These are phyloP conservation scores for Darwinula stevensoni DNA, from an alignment of 2,888 invertebrate species.

Conservation along the genomic window DNA sequence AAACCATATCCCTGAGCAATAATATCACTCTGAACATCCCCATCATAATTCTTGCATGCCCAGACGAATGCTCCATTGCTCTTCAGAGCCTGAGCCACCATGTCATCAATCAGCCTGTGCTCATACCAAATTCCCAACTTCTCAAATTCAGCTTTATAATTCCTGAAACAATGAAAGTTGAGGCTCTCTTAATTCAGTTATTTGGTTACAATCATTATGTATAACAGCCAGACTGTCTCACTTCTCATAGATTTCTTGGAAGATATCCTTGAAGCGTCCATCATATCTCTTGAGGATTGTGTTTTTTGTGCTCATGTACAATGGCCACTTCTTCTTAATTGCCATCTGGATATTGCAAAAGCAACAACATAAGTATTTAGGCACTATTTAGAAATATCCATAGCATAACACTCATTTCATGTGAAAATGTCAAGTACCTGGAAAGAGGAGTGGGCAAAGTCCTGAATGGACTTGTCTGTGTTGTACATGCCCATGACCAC, in stretches of 20 bases:
- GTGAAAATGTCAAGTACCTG: constrained; percentile 23
- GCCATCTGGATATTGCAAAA: constrained; percentile 25
- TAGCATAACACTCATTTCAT: background rate
- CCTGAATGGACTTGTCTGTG: constrained; percentile 48
- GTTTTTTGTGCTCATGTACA: constrained; percentile 72
- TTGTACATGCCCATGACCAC: constrained; percentile 72
- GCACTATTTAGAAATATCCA: constrained; percentile 3
- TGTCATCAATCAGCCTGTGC: constrained; percentile 66
- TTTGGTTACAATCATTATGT: constrained; percentile 3
- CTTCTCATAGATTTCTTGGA: constrained; percentile 58
- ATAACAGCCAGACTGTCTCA: constrained; percentile 15
- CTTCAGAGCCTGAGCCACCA: constrained; percentile 62
- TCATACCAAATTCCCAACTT: constrained; percentile 59
- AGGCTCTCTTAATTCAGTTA: constrained; percentile 7
- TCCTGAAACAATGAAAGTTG: constrained; percentile 17
- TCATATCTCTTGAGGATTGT: constrained; percentile 67
- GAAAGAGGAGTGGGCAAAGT: constrained; percentile 64
- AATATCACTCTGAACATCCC: constrained; percentile 66
- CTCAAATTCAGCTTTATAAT: constrained; percentile 43
- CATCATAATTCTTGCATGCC: constrained; percentile 80
- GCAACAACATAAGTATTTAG: background rate
- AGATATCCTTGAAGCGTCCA: constrained; percentile 70
- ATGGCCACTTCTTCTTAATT: constrained; percentile 49
- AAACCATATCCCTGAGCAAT: constrained; percentile 33
- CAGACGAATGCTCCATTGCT: constrained; percentile 61